Evolutionary conservation across 2,113 vertebrate species (phyloP), one percentile per base, ranked within the genome.

Genomic region (Halcyon senegalensis): DNA sequence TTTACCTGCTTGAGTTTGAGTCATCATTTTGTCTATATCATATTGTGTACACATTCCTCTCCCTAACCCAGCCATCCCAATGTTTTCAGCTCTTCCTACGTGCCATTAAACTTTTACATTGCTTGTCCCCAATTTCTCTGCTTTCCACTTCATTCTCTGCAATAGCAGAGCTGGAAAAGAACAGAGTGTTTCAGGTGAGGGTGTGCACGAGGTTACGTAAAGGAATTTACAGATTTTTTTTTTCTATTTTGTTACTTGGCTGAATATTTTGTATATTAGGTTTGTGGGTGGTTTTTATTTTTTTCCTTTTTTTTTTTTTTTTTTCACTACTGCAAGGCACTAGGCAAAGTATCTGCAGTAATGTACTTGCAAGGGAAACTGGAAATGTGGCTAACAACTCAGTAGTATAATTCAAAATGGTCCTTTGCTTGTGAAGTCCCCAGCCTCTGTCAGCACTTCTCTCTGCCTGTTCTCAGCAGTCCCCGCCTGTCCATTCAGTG

Each of bases 1-100:
- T 92, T 74, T 95, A 93, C 89, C 81, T 94, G 84, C 53, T 87
- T 1, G 5, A 43, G 27, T 60, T 88, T 96, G 82, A 97, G 68
- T 96, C 94, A 91, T 85, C 63, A 58, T 77, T 96, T 84, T 37
- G 74, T 19, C 88, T 88, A 19, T 35, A 80, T 74, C 37, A 16
- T 46, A 43, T 91, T 62, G 31, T 77, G 35, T 51, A 72, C 56
- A 79, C 48, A 37, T 11, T 82, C 63, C 93, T 90, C 90, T 91
- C 27, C 59, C 37, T 73, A 92, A n/a, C 37, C 41, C 78, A 85
- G 21, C 41, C 37, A 11, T 56, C 39, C 63, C 72, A 46, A 18
- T 70, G 46, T 84, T 69, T 79, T 85, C 59, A 63, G n/a, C 74
- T 78, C 46, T 75, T 93, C 74, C 66, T 87, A 25, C 0, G 0